Evolutionary conservation across 2,113 vertebrate genomes (phyloP).

Genomic region (Ploceus nigricollis): DNA sequence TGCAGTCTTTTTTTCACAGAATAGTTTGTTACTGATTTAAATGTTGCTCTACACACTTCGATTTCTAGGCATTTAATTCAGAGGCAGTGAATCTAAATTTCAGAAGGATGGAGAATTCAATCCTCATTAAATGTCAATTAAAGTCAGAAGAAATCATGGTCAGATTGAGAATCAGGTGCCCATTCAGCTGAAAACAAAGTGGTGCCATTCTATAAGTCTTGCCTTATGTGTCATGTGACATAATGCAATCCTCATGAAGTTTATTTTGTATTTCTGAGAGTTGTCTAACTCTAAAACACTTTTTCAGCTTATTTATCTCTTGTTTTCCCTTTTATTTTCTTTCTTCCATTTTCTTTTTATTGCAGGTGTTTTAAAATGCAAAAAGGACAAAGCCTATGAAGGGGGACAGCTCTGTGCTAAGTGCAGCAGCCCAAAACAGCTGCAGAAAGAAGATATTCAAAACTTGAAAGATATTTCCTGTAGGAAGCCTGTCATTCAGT

Average conservation of each 20-base stretch:
- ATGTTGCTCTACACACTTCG: background rate
- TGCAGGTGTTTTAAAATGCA: conserved; percentile 88
- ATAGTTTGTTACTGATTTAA: background rate
- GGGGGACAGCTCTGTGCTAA: conserved; percentile 82
- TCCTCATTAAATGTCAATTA: too few species aligned
- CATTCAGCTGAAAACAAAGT: background rate
- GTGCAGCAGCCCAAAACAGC: conserved; percentile 76
- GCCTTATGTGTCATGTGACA: background rate
- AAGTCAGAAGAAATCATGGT: background rate
- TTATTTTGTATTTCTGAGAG: background rate
- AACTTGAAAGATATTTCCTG: conserved; percentile 73
- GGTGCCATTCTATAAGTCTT: background rate
- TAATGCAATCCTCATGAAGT: background rate
- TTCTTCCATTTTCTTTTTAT: background rate
- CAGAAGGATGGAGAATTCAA: background rate
- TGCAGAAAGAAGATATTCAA: conserved; percentile 73
- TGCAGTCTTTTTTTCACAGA: background rate
- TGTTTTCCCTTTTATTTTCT: background rate
- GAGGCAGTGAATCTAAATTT: background rate
- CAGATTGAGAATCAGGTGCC: background rate
- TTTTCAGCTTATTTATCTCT: background rate
- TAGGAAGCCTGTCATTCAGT: conserved; percentile 74
- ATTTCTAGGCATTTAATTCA: background rate
- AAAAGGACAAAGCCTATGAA: conserved; percentile 83
- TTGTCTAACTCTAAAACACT: background rate